Evolutionary conservation across 2,888 invertebrate species (phyloP).

Genomic region (Creontiades dilutus): DNA sequence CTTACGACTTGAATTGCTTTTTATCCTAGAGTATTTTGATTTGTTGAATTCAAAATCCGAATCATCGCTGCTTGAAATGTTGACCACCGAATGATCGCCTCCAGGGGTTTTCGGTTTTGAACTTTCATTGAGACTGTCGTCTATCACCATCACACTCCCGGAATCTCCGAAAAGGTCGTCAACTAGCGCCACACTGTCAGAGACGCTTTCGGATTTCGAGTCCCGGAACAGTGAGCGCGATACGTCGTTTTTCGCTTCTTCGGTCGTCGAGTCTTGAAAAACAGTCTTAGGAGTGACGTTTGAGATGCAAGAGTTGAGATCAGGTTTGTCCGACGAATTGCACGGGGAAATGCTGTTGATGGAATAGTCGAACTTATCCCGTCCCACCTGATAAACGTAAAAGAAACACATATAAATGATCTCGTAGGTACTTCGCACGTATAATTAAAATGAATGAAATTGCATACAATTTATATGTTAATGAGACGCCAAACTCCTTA

Average conservation of each 20-base stretch:
- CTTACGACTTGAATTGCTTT: constrained; percentile 6
- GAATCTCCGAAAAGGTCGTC: constrained; percentile 29
- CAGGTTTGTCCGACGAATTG: background rate
- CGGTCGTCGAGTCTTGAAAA: constrained; percentile 24
- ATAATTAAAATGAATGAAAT: too few relatives aligned
- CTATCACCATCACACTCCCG: background rate
- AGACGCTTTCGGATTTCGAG: background rate
- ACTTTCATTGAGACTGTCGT: background rate
- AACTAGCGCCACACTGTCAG: background rate
- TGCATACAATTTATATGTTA: too few relatives aligned
- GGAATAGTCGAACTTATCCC: constrained; percentile 57
- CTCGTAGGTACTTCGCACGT: too few relatives aligned
- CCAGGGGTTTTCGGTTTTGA: background rate
- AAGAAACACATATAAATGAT: too few relatives aligned
- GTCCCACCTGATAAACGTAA: constrained; percentile 25
- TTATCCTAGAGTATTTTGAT: constrained; percentile 47
- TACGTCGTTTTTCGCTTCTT: background rate
- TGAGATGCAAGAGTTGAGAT: constrained; percentile 6
- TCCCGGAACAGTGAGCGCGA: background rate
- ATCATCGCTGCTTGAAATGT: constrained; percentile 52
- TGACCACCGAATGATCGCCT: background rate
- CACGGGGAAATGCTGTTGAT: constrained; percentile 30
- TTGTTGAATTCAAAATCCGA: constrained; percentile 56
- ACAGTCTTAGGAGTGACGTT: constrained; percentile 10
- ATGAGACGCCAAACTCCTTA: too few relatives aligned